Evolutionary conservation across 2,797 vertebrate species (phyloP).

Genomic region (Macrochelys suwanniensis): DNA sequence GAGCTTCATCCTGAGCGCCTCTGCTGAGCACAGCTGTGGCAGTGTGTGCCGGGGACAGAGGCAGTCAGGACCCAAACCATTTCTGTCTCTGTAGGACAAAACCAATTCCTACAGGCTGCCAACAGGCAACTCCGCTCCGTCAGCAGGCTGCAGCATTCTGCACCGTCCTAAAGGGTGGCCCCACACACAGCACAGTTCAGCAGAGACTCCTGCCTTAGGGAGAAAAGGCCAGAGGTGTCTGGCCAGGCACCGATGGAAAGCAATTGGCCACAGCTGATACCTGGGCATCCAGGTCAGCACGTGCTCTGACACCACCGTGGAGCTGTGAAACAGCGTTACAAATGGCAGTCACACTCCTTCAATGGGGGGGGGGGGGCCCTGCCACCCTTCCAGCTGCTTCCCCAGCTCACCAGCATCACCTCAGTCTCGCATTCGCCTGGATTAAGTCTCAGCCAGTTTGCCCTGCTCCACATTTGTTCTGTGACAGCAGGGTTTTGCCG

Average conservation of each 20-base stretch:
- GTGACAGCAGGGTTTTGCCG: background rate
- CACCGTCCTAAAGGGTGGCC: too few species aligned
- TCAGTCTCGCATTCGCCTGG: background rate
- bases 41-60: accelerated
- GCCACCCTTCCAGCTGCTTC: background rate
- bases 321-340: too few species aligned
- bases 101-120: background rate
- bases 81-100: background rate
- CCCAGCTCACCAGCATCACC: background rate
- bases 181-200: too few species aligned
- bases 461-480: background rate
- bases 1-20: background rate
- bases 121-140: too few species aligned
- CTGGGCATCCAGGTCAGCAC: background rate
- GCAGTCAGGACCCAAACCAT: background rate
- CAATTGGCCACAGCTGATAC: background rate
- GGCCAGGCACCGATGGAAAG: background rate
- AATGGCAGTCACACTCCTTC: too few species aligned
- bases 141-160: background rate
- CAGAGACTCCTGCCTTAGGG: background rate
- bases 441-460: background rate
- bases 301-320: too few species aligned
- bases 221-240: background rate
- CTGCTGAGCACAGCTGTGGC: background rate
- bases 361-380: too few species aligned